Conservation (phyloP, 2,113 vertebrate species). For the Crypturellus undulatus region DNA sequence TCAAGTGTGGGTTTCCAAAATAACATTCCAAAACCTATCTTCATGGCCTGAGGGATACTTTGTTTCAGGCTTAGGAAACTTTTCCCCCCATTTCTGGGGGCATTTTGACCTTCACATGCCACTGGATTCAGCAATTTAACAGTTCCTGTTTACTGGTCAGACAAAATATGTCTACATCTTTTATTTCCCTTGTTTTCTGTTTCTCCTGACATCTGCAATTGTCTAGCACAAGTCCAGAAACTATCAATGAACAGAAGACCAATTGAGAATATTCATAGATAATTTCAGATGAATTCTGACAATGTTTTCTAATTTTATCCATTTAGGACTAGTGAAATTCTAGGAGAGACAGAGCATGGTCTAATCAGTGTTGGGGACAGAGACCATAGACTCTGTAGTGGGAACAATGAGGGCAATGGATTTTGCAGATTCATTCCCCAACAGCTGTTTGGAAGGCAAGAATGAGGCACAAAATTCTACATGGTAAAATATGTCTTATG, state of each 20-base stretch:
- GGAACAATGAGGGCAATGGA: accelerated
- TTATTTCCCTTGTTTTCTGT: background rate
- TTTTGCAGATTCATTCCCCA: background rate
- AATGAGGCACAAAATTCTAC: background rate
- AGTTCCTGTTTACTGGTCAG: background rate
- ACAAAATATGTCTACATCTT: background rate
- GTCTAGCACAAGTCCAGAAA: background rate
- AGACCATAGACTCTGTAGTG: accelerated
- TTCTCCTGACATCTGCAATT: background rate
- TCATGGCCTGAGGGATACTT: background rate
- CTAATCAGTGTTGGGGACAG: background rate
- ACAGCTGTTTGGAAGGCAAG: background rate
- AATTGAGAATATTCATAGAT: background rate
- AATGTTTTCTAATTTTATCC: background rate
- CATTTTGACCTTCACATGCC: background rate
- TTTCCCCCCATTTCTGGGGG: background rate
- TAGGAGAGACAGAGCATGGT: background rate
- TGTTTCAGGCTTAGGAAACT: background rate
- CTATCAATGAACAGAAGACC: background rate
- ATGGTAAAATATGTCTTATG: background rate
- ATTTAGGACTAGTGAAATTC: background rate
- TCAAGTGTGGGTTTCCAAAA: background rate
- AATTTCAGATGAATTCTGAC: background rate
- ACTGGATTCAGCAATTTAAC: background rate
- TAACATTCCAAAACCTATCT: background rate